Conservation (phyloP, 2,797 vertebrate genomes). For the Catharus ustulatus region DNA sequence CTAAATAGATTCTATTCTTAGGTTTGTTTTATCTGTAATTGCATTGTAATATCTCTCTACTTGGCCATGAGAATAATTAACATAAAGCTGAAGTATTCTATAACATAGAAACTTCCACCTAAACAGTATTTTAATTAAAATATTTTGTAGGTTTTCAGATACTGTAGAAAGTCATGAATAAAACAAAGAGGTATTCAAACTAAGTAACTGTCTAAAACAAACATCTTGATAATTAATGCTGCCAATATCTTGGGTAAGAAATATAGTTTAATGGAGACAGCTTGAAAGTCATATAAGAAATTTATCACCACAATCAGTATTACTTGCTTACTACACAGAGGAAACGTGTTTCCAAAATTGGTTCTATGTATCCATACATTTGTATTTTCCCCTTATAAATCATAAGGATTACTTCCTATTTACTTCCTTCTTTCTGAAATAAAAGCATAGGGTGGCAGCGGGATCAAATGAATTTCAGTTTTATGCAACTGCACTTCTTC, state of each 20-base stretch:
- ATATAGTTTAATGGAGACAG: neutral
- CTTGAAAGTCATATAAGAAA: neutral
- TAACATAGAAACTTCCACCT: neutral
- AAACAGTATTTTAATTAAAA: neutral
- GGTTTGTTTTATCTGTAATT: conserved; percentile 48
- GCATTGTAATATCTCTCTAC: neutral
- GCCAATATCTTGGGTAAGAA: neutral
- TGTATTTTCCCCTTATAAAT: neutral
- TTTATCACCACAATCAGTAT: neutral
- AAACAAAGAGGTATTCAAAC: neutral
- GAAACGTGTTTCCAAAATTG: neutral
- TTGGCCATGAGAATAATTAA: conserved; percentile 24
- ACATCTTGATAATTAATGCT: neutral
- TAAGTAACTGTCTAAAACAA: neutral
- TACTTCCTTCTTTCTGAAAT: neutral
- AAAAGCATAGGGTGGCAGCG: neutral
- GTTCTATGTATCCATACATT: neutral
- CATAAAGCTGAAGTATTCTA: neutral
- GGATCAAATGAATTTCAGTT: neutral
- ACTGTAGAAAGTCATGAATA: neutral
- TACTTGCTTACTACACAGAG: neutral
- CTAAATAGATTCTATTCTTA: conserved; percentile 44
- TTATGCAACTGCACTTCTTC: neutral
- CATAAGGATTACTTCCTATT: neutral
- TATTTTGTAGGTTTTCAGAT: neutral